These are phyloP conservation scores for Tipula confusa DNA, from an alignment of 2,888 invertebrate genomes.

Conservation along the genomic window DNA sequence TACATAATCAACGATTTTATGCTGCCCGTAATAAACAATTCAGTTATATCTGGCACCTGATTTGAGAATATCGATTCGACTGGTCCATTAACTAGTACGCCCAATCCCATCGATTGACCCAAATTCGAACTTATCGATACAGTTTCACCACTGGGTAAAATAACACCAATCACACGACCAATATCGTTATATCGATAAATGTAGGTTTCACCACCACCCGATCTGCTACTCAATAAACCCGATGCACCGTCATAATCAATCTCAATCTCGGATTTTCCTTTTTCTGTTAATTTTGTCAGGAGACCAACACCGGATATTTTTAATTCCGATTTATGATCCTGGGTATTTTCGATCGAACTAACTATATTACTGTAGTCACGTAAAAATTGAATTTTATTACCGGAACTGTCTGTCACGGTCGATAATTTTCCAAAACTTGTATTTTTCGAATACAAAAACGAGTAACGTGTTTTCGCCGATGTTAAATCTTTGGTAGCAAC, in stretches of 20 bases:
- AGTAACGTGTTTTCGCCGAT: slow-evolving; percentile 90
- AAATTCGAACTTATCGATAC: slow-evolving; percentile 73
- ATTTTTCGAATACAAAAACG: slow-evolving; percentile 94
- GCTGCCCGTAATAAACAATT: slow-evolving; percentile 61
- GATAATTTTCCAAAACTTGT: slow-evolving; percentile 92
- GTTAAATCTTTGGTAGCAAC: slow-evolving; percentile 90
- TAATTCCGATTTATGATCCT: slow-evolving; percentile 87
- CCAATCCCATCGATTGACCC: slow-evolving; percentile 70
- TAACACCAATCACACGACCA: slow-evolving; percentile 79
- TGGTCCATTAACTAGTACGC: slow-evolving; percentile 64
- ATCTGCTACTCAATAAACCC: slow-evolving; percentile 79
- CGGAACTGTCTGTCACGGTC: slow-evolving; percentile 90
- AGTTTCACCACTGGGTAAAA: slow-evolving; percentile 87
- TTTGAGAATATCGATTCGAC: slow-evolving; percentile 55
- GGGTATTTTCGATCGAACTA: slow-evolving; percentile 90
- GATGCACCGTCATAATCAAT: slow-evolving; percentile 86
- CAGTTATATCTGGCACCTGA: slow-evolving; percentile 55
- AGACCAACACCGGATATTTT: slow-evolving; percentile 91
- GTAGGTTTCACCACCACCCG: slow-evolving; percentile 79
- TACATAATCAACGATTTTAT: slow-evolving; percentile 65
- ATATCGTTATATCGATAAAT: slow-evolving; percentile 88
- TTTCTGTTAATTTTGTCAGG: slow-evolving; percentile 80
- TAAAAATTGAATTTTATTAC: slow-evolving; percentile 85
- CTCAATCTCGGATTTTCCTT: slow-evolving; percentile 83
- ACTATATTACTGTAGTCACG: slow-evolving; percentile 90